A percentile compares a stretch with the other conserved stretches of the same genome.
These are phyloP conservation scores for Boloria selene DNA, from an alignment of 2,888 invertebrate species.

Conservation along the genomic window DNA sequence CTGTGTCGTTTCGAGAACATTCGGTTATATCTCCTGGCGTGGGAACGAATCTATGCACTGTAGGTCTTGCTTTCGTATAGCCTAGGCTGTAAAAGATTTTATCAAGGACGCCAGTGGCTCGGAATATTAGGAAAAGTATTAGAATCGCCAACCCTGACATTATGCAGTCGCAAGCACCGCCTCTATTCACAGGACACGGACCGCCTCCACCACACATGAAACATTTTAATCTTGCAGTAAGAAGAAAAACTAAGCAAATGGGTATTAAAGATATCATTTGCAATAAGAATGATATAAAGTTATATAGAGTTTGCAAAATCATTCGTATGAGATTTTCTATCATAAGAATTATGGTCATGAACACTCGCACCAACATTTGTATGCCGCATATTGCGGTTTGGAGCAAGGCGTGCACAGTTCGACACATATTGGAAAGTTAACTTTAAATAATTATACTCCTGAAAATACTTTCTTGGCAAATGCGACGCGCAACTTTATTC, in stretches of 20 bases:
- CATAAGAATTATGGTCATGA: constrained; percentile 71
- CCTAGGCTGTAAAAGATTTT: constrained; percentile 67
- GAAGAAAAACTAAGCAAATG: constrained; percentile 64
- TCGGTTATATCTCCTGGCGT: constrained; percentile 62
- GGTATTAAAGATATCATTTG: constrained; percentile 69
- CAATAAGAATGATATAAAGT: constrained; percentile 66
- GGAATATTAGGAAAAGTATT: constrained; percentile 63
- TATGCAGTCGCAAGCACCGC: constrained; percentile 65
- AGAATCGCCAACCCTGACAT: constrained; percentile 61
- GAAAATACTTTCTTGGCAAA: not conserved
- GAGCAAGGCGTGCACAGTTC: constrained; percentile 60
- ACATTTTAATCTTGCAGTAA: constrained; percentile 63
- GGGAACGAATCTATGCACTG: constrained; percentile 49
- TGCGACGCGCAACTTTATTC: not conserved
- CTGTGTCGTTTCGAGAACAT: constrained; percentile 58
- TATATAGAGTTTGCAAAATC: constrained; percentile 67
- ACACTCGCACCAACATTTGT: constrained; percentile 68
- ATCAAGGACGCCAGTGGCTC: constrained; percentile 64
- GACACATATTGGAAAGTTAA: constrained; percentile 59
- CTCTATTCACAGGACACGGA: constrained; percentile 59
- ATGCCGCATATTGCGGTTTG: constrained; percentile 62
- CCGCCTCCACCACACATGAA: constrained; percentile 70
- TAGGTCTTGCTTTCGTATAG: constrained; percentile 54
- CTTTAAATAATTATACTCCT: constrained; percentile 44
- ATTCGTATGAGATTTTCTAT: constrained; percentile 68